These are phyloP conservation scores for Hypena proboscidalis DNA, from an alignment of 2,888 invertebrate species.

Conservation along the genomic window DNA sequence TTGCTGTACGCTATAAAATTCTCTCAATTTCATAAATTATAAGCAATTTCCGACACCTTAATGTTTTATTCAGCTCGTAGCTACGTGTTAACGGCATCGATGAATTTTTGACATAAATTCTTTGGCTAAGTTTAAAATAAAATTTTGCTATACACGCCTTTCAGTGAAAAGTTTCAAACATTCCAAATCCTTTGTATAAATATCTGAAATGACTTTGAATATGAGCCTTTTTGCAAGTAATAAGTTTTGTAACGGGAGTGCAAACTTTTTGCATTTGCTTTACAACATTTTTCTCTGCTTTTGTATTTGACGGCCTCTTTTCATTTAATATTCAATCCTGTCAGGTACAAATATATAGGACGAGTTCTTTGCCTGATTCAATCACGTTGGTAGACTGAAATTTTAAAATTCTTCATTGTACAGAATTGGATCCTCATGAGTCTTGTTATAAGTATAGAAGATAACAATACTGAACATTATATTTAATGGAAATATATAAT, in stretches of 20 bases:
- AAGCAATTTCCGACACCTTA: constrained; percentile 53
- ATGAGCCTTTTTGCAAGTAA: constrained; percentile 13
- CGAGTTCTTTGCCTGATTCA: too few relatives aligned
- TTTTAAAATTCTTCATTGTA: too few relatives aligned
- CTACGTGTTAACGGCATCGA: constrained; percentile 54
- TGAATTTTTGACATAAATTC: constrained; percentile 47
- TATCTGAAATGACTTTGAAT: constrained; percentile 42
- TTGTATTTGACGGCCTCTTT: too few relatives aligned
- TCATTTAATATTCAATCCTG: too few relatives aligned
- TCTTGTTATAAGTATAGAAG: too few relatives aligned
- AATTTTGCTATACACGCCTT: constrained; percentile 22
- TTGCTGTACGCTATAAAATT: constrained; percentile 50
- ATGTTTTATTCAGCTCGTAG: constrained; percentile 57
- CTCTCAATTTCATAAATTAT: constrained; percentile 53
- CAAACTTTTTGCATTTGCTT: too few relatives aligned
- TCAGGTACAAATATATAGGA: too few relatives aligned
- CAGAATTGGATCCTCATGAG: too few relatives aligned
- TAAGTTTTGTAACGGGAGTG: constrained; percentile 5
- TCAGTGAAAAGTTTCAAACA: constrained; percentile 12
- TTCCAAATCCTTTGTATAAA: constrained; percentile 35
- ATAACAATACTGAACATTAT: too few relatives aligned
- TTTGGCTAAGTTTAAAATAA: constrained; percentile 35
- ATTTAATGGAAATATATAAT: too few relatives aligned
- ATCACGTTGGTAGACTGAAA: too few relatives aligned
- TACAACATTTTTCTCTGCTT: too few relatives aligned